Conservation (phyloP, 2,888 invertebrate genomes). For the Ischnus inquisitorius region DNA sequence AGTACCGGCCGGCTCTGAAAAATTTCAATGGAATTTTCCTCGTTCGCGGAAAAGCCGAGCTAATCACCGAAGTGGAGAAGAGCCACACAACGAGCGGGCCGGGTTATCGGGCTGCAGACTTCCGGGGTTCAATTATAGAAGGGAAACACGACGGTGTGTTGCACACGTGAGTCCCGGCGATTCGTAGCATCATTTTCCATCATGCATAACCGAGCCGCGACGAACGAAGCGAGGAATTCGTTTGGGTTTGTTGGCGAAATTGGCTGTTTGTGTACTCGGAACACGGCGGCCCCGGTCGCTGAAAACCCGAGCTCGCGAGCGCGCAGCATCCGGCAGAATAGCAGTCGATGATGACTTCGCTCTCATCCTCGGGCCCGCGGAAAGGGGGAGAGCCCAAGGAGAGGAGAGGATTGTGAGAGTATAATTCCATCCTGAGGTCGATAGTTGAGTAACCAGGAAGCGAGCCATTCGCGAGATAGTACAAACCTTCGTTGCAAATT, state of each 20-base stretch:
- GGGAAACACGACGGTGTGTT: background rate
- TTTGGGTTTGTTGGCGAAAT: constrained; percentile 45
- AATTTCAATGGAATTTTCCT: background rate
- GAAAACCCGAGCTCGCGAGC: background rate
- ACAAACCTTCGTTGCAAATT: constrained; percentile 8
- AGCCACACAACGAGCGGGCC: background rate
- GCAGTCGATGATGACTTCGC: constrained; percentile 32
- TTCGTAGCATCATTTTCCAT: background rate
- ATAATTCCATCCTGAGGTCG: constrained; percentile 50
- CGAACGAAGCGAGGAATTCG: background rate
- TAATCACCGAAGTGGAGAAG: background rate
- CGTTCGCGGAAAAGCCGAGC: background rate
- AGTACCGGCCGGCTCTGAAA: background rate
- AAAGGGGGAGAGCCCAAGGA: background rate
- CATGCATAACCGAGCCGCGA: background rate
- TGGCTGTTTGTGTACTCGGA: constrained; percentile 30
- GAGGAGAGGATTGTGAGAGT: background rate
- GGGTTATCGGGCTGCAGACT: background rate
- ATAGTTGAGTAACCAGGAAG: constrained; percentile 64
- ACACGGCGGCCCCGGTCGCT: background rate
- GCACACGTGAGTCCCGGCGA: background rate
- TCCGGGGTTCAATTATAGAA: background rate
- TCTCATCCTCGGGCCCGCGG: too few species aligned
- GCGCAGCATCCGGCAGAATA: constrained; percentile 52
- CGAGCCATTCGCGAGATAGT: constrained; percentile 8